Conservation (phyloP, 2,113 vertebrate species). For the Gymnorhina tibicen region DNA sequence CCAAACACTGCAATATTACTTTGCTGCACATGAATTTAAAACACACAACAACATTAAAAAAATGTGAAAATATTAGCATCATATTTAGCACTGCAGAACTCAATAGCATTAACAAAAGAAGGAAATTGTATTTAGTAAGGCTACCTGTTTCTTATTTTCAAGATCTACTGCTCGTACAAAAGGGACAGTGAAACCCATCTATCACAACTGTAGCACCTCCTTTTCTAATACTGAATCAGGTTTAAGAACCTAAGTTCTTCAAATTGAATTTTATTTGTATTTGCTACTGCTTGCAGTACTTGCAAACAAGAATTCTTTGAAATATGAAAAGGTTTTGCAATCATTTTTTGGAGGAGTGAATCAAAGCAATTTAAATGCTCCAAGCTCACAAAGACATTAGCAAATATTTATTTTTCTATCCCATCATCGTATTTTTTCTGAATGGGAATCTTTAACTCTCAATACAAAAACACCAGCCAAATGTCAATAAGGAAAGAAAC, state of each 20-base stretch:
- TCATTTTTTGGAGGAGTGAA: not conserved
- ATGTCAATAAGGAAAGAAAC: not conserved
- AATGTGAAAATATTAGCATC: not conserved
- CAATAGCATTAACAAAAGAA: not conserved
- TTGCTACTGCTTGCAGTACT: not conserved
- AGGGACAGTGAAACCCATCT: not conserved
- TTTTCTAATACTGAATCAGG: not conserved
- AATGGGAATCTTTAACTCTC: not conserved
- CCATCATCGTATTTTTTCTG: not conserved
- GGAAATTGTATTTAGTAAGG: not conserved
- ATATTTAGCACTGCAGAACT: not conserved
- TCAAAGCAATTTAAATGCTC: not conserved
- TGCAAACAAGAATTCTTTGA: constrained; percentile 1
- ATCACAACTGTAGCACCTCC: not conserved
- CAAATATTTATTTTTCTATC: not conserved
- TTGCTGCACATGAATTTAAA: not conserved
- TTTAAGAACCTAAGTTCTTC: not conserved
- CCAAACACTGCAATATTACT: not conserved
- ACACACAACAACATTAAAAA: not conserved
- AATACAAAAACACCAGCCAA: not conserved
- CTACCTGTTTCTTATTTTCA: not conserved
- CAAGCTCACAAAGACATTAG: not conserved
- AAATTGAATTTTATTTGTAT: not conserved
- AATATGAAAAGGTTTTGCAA: not conserved
- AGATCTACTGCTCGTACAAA: not conserved